Percentiles rank a stretch among this genome's conserved stretches.
phyloP scores from a whole-genome alignment of 2,113 vertebrate species.

The Anolis sagrei region DNA sequence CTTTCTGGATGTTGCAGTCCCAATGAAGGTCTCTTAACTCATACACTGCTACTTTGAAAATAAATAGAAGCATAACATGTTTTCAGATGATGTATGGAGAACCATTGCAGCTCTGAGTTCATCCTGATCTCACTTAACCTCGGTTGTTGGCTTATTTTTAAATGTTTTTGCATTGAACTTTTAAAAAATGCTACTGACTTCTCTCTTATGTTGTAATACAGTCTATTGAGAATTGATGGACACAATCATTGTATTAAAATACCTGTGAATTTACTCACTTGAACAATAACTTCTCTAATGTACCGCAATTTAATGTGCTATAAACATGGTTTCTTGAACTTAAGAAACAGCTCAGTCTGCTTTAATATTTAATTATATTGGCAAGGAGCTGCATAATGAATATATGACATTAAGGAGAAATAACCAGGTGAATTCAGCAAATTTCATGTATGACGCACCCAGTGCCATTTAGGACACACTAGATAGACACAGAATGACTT shows the following conservation, averaged over 20 bases:
- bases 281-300: not conserved
- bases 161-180: too few species aligned
- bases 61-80: not conserved
- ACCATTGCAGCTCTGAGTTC: not conserved
- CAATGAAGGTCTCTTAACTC: not conserved
- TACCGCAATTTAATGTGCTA: not conserved
- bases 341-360: not conserved
- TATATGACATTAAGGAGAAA: not conserved
- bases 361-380: not conserved
- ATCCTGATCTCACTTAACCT: not conserved
- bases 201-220: slow-evolving; percentile 16
- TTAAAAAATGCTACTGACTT: too few species aligned
- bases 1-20: too few species aligned
- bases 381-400: not conserved
- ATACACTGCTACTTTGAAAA: not conserved
- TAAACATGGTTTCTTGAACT: not conserved
- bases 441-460: not conserved
- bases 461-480: not conserved
- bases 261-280: too few species aligned
- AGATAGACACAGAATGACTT: not conserved
- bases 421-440: not conserved
- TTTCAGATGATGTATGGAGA: not conserved
- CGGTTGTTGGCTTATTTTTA: not conserved
- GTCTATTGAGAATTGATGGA: slow-evolving; percentile 3
- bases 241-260: not conserved